Conservation (phyloP, 2,888 invertebrate species). For the Hirtodrosophila alboralis region DNA sequence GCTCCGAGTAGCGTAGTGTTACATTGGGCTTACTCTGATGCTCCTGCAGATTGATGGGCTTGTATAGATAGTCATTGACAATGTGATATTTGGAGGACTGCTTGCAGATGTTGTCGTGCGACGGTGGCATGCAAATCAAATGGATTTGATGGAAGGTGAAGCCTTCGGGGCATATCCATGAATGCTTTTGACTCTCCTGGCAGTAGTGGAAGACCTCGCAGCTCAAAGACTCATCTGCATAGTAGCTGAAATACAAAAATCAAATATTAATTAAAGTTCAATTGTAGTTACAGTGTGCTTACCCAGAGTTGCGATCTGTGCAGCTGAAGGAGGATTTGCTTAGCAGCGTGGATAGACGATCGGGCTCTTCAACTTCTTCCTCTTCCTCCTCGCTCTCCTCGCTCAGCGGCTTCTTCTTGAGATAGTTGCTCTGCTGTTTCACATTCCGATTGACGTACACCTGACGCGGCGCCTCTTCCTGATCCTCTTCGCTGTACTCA, state of each 20-base stretch:
- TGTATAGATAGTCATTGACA: conserved; percentile 96
- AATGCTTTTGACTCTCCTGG: conserved; percentile 94
- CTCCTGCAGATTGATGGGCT: conserved; percentile 93
- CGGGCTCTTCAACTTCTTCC: conserved; percentile 93
- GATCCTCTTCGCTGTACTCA: conserved; percentile 83
- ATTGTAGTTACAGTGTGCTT: conserved; percentile 1
- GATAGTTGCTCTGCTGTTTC: conserved; percentile 79
- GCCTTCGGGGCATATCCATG: conserved; percentile 96
- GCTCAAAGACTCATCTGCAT: conserved; percentile 93
- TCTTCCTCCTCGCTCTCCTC: conserved; percentile 90
- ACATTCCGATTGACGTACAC: conserved; percentile 78
- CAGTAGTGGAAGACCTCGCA: conserved; percentile 98
- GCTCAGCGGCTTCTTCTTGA: conserved; percentile 82
- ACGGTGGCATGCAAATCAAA: conserved; percentile 96
- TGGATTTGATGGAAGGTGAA: conserved; percentile 91
- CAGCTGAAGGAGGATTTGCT: conserved; percentile 94
- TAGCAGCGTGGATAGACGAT: conserved; percentile 90
- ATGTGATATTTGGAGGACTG: conserved; percentile 95
- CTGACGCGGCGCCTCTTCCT: conserved; percentile 82
- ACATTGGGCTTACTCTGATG: conserved; percentile 92
- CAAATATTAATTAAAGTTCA: no score
- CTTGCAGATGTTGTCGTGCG: conserved; percentile 94
- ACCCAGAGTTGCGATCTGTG: conserved; percentile 90
- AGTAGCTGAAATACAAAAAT: conserved; percentile 85
- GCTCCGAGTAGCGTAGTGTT: conserved; percentile 91